phyloP scores from a whole-genome alignment of 2,113 vertebrate species.

The Microcebus ravelobensis region DNA sequence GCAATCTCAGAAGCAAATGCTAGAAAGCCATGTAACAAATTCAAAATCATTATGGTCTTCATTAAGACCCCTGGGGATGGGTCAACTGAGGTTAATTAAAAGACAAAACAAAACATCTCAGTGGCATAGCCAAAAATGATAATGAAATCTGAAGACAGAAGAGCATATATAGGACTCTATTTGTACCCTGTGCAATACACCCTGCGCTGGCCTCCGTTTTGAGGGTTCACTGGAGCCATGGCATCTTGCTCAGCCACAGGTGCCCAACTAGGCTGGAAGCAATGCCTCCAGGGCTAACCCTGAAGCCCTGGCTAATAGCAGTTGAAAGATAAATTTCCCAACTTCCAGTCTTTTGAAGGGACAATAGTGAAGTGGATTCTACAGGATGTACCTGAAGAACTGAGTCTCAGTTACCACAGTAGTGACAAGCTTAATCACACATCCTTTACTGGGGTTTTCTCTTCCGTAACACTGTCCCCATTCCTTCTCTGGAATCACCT shows the following conservation, averaged over 20 bases:
- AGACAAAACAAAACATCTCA: not conserved
- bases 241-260: not conserved
- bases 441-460: conserved; percentile 15
- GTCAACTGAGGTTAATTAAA: conserved; percentile 2
- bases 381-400: not conserved
- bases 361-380: not conserved
- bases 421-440: not conserved
- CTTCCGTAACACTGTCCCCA: not conserved
- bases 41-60: not conserved
- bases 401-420: not conserved
- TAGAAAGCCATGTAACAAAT: not conserved
- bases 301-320: not conserved
- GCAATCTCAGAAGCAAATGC: not conserved
- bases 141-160: not conserved
- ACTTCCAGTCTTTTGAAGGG: not conserved
- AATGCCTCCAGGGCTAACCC: not conserved
- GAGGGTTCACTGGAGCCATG: not conserved
- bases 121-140: not conserved
- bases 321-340: not conserved
- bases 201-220: not conserved
- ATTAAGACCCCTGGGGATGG: not conserved
- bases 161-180: not conserved
- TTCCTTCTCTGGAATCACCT: not conserved
- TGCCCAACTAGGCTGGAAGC: not conserved
- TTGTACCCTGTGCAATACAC: not conserved